Conservation (phyloP, 2,888 invertebrate species). For the Xestia rhomboidea region DNA sequence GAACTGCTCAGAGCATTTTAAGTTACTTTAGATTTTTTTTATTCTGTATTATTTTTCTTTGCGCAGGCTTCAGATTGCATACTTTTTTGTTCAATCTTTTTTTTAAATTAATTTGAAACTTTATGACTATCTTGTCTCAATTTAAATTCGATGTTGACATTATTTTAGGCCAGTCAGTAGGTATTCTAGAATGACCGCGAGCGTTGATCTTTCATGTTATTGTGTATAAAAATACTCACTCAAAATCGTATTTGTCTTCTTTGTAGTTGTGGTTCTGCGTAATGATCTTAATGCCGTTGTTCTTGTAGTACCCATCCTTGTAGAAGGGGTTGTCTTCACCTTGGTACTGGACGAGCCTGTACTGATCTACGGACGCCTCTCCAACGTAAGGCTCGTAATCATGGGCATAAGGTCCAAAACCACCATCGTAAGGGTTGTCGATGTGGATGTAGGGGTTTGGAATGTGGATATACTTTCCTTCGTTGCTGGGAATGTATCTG, state of each 20-base stretch:
- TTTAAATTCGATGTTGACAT: neutral
- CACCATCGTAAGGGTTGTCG: slow-evolving; percentile 87
- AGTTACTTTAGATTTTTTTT: neutral
- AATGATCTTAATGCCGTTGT: slow-evolving; percentile 89
- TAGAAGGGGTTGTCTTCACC: slow-evolving; percentile 85
- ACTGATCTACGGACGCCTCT: slow-evolving; percentile 85
- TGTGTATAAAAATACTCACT: slow-evolving; percentile 79
- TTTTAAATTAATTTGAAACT: neutral
- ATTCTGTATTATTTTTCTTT: neutral
- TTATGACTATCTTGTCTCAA: slow-evolving; percentile 1
- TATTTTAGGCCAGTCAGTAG: neutral
- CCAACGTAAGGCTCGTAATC: slow-evolving; percentile 88
- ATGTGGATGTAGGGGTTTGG: slow-evolving; percentile 90
- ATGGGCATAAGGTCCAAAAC: slow-evolving; percentile 86
- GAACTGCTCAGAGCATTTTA: neutral
- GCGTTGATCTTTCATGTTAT: neutral
- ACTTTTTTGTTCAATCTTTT: neutral
- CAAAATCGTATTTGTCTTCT: slow-evolving; percentile 89
- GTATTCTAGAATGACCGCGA: neutral
- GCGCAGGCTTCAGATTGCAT: neutral
- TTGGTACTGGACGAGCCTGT: slow-evolving; percentile 79
- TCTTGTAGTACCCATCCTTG: slow-evolving; percentile 88
- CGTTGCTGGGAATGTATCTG: slow-evolving; percentile 87
- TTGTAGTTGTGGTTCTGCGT: slow-evolving; percentile 87
- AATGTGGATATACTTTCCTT: slow-evolving; percentile 89